Conservation (phyloP, 2,113 vertebrate species). For the Aspiorhynchus laticeps region DNA sequence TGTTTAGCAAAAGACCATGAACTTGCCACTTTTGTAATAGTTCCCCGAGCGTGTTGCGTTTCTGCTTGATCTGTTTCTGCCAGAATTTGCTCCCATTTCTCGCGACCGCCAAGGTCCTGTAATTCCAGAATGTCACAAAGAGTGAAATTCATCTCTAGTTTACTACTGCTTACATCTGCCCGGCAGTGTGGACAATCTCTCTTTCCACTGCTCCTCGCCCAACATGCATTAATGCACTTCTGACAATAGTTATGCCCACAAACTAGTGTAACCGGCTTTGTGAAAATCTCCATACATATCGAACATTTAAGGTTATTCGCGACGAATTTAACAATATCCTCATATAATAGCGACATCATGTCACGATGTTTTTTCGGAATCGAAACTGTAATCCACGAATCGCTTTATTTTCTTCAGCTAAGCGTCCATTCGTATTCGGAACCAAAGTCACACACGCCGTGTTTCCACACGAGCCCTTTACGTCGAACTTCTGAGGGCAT, state of each 20-base stretch:
- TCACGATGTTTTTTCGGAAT: neutral
- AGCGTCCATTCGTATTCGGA: slow-evolving; percentile 1
- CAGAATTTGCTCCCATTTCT: slow-evolving; percentile 36
- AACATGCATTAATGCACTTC: slow-evolving; percentile 32
- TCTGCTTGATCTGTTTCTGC: slow-evolving; percentile 4
- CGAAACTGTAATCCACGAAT: slow-evolving; percentile 45
- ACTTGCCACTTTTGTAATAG: slow-evolving; percentile 28
- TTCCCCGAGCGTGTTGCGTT: neutral
- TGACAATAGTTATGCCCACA: slow-evolving; percentile 61
- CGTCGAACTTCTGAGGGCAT: neutral
- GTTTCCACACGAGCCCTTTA: slow-evolving; percentile 34
- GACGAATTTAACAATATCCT: slow-evolving; percentile 21
- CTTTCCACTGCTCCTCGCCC: neutral
- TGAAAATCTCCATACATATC: slow-evolving; percentile 56
- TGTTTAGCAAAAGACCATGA: neutral
- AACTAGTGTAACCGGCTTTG: slow-evolving; percentile 51
- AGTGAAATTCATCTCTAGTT: slow-evolving; percentile 48
- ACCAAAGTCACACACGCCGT: neutral
- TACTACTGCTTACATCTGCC: neutral
- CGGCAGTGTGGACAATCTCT: slow-evolving; percentile 53
- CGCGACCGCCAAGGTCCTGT: slow-evolving; percentile 29
- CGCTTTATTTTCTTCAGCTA: neutral
- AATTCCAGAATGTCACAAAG: slow-evolving; percentile 50
- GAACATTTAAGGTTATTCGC: slow-evolving; percentile 51
- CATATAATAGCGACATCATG: neutral